phyloP scores from a whole-genome alignment of 2,888 invertebrate species.

The Diplolepis rosae region DNA sequence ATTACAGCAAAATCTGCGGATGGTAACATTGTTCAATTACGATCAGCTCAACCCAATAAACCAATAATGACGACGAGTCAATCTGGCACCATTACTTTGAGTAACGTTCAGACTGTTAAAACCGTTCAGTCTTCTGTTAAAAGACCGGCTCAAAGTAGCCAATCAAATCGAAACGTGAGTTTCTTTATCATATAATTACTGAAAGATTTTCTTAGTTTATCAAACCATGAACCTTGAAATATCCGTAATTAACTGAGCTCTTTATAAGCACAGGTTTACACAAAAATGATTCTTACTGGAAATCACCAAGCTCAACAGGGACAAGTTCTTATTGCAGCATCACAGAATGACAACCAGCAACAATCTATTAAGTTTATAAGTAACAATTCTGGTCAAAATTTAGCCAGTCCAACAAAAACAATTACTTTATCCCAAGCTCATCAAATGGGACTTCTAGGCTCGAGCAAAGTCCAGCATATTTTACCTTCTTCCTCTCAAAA shows the following conservation, averaged over 20 bases:
- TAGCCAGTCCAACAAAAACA: conserved; percentile 76
- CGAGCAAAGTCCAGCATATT: conserved; percentile 75
- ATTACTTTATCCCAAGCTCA: conserved; percentile 80
- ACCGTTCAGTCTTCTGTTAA: conserved; percentile 63
- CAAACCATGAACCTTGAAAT: too few species aligned
- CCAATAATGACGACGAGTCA: conserved; percentile 65
- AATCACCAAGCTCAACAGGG: conserved; percentile 66
- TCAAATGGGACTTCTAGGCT: conserved; percentile 77
- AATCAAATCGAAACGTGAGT: conserved; percentile 68
- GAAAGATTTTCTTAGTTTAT: not conserved
- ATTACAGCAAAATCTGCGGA: conserved; percentile 71
- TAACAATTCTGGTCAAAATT: conserved; percentile 57
- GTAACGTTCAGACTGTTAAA: conserved; percentile 66
- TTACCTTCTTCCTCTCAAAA: conserved; percentile 68
- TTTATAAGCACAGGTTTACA: conserved; percentile 58
- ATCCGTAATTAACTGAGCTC: not conserved
- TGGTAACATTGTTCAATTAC: conserved; percentile 71
- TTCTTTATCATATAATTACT: conserved; percentile 2
- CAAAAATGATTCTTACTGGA: conserved; percentile 72
- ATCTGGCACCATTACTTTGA: conserved; percentile 63
- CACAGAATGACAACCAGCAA: conserved; percentile 64
- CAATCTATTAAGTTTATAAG: conserved; percentile 70
- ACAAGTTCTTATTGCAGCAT: conserved; percentile 69
- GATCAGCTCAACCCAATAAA: conserved; percentile 63
- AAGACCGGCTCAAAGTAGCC: conserved; percentile 74